Evolutionary conservation across 2,797 vertebrate species (phyloP).

Genomic region (Phyllotis vaccarum): DNA sequence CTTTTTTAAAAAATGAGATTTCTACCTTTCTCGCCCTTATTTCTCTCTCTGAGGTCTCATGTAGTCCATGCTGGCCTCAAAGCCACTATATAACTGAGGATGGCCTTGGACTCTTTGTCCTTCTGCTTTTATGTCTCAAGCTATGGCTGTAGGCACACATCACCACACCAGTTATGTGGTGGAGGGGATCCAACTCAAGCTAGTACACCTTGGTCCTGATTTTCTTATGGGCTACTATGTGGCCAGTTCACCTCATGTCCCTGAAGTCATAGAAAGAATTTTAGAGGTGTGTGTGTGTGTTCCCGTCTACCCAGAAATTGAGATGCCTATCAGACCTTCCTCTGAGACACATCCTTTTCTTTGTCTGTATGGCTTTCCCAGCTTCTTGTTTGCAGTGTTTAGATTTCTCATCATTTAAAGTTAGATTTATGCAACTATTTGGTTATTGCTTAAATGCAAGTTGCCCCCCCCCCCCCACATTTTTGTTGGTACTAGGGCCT

Average conservation of each 20-base stretch:
- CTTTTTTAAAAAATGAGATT: neutral
- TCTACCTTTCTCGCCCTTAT: neutral
- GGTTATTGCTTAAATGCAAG: neutral
- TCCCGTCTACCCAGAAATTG: too few relatives aligned
- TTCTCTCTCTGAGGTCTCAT: neutral
- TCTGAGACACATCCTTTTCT: neutral
- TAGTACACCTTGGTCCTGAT: neutral
- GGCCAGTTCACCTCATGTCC: neutral
- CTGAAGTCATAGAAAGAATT: neutral
- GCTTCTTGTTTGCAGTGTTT: neutral
- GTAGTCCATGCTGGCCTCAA: neutral
- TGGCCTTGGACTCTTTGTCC: neutral
- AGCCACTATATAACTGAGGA: neutral
- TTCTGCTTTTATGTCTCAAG: neutral
- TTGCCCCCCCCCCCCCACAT: neutral
- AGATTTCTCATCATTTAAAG: conserved; percentile 10
- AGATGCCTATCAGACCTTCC: neutral
- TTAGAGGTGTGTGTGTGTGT: neutral
- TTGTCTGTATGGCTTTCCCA: neutral
- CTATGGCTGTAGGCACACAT: neutral
- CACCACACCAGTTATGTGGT: neutral
- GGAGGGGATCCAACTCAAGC: neutral
- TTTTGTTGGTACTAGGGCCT: neutral
- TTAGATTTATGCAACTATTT: neutral
- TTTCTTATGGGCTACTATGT: neutral